phyloP scores from a whole-genome alignment of 1,140 invertebrate genomes.

The Sipha flava region DNA sequence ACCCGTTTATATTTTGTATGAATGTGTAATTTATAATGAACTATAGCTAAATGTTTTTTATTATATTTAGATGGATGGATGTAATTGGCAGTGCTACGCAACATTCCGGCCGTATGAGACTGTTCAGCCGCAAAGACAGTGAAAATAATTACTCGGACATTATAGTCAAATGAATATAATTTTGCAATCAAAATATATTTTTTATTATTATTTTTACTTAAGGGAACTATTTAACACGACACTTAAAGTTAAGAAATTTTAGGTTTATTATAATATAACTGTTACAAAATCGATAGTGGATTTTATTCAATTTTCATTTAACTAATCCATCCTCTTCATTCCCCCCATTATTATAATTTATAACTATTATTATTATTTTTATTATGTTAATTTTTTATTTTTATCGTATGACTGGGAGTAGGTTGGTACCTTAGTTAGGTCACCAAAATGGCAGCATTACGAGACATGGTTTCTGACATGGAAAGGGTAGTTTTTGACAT shows the following conservation, averaged over 20 bases:
- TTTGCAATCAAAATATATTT: conserved; percentile 14
- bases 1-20: too few species aligned
- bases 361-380: background rate
- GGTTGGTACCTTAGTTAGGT: too few species aligned
- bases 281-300: background rate
- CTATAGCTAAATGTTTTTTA: too few species aligned
- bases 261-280: background rate
- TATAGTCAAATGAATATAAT: conserved; percentile 8
- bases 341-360: conserved; percentile 3
- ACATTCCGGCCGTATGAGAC: conserved; percentile 42
- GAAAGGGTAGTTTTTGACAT: too few species aligned
- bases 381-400: background rate
- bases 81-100: conserved; percentile 63
- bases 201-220: conserved; percentile 6
- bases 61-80: conserved; percentile 69
- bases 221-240: background rate
- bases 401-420: too few species aligned
- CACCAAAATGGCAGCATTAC: too few species aligned
- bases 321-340: conserved; percentile 12
- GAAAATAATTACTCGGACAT: conserved; percentile 14
- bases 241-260: background rate
- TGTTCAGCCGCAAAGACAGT: conserved; percentile 40
- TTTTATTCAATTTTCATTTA: background rate
- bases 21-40: too few species aligned
- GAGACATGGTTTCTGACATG: too few species aligned